A percentile compares a stretch with the other conserved stretches of the same genome.
phyloP scores from a whole-genome alignment of 2,113 vertebrate species.

The Muntiacus muntjak region DNA sequence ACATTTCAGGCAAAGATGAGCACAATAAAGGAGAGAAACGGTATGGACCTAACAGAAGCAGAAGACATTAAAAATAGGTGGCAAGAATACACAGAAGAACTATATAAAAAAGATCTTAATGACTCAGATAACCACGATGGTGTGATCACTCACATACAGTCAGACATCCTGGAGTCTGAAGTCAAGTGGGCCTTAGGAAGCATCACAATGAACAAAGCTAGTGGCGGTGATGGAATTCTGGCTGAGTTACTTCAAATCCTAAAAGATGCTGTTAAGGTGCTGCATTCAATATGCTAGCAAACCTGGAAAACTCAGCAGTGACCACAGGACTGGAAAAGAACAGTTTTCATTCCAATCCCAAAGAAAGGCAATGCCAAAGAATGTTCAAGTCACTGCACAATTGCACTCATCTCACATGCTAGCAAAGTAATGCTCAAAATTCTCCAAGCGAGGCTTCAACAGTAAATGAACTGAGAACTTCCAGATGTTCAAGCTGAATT shows the following conservation, averaged over 20 bases:
- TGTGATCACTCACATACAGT: background rate
- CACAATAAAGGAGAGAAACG: background rate
- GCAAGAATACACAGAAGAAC: background rate
- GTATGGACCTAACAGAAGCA: background rate
- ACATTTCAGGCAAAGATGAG: background rate
- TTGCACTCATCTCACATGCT: background rate
- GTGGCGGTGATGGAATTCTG: background rate
- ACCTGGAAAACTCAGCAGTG: background rate
- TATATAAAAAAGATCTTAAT: background rate
- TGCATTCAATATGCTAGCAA: background rate
- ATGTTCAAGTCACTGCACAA: background rate
- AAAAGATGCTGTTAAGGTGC: background rate
- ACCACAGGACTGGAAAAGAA: background rate
- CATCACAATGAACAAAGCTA: background rate
- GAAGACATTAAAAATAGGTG: background rate
- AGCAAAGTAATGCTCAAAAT: background rate
- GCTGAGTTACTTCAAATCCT: background rate
- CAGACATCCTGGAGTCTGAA: background rate
- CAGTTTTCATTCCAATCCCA: background rate
- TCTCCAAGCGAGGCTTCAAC: background rate
- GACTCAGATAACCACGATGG: background rate
- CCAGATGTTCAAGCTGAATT: background rate
- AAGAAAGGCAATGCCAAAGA: background rate
- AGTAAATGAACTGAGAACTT: background rate
- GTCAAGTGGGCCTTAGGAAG: background rate